A percentile compares a stretch with the other conserved stretches of the same genome.
phyloP scores from a whole-genome alignment of 2,888 invertebrate species.

The Dendrolimus houi region DNA sequence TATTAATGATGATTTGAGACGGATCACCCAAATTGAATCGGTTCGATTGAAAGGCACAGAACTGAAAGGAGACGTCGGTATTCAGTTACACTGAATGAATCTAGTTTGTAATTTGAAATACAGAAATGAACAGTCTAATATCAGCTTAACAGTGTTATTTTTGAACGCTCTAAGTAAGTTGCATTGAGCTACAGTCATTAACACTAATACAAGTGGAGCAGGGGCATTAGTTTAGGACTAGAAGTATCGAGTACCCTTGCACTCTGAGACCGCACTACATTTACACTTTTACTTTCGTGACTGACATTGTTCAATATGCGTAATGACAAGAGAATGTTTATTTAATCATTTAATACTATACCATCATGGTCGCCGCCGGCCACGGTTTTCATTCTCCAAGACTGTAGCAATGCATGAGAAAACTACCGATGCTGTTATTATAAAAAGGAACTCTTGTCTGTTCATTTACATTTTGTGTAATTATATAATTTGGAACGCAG shows the following conservation, averaged over 20 bases:
- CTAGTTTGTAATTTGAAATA: too few species aligned
- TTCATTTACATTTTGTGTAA: constrained; percentile 36
- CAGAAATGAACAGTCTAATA: too few species aligned
- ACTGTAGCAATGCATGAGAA: constrained; percentile 35
- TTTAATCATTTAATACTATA: constrained; percentile 10
- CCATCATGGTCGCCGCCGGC: constrained; percentile 28
- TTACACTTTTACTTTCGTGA: not conserved
- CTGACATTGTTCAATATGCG: not conserved
- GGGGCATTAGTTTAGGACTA: too few species aligned
- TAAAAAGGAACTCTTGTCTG: constrained; percentile 34
- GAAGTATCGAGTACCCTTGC: not conserved
- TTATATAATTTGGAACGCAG: not conserved
- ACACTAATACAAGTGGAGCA: too few species aligned
- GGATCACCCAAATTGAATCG: too few species aligned
- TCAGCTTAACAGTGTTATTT: too few species aligned
- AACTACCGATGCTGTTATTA: constrained; percentile 30
- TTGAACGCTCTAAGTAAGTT: too few species aligned
- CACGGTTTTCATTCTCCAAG: constrained; percentile 23
- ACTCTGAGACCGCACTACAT: not conserved
- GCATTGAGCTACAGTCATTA: too few species aligned
- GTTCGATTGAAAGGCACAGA: too few species aligned
- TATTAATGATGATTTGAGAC: too few species aligned
- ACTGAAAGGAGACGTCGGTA: too few species aligned
- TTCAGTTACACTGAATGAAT: too few species aligned
- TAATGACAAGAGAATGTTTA: not conserved